Evolutionary conservation across 2,888 invertebrate genomes (phyloP), one percentile per base, ranked within the genome.

Genomic region (Ceramica pisi): DNA sequence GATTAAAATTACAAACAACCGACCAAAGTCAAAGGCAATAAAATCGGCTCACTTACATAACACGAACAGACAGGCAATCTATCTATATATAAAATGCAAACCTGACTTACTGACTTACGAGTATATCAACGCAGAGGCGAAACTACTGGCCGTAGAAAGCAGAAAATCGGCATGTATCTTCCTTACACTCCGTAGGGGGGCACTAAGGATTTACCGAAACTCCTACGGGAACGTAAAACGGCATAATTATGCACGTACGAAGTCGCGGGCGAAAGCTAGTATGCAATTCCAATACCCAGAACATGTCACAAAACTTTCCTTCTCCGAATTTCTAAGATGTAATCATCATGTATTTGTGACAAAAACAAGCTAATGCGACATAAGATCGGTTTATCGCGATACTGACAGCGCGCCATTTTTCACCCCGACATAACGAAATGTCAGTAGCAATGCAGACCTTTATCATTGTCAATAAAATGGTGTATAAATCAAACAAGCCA

Each of bases 391-490:
- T 78, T 85, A 84, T 83, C 73, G 75, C 75, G 64, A 80, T 74
- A 78, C 80, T 84, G 88, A 88, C 88, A 88, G 80, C 84, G 75
- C 78, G 85, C 91, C 89, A 93, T 94, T 93, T 94, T 93, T 94
- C 93, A 92, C 87, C 87, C 87, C 83, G 86, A 88, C 89, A 91
- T 93, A 92, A 92, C 92, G 92, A 93, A 92, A 93, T 89, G 94
- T 94, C 94, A 92, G 90, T 85, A 86, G 86, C 94, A 92, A 90
- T 86, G 86, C 88, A 88, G 90, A 94, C 94, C 94, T 94, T 91
- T 92, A 90, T 95, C 94, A 94, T 93, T 94, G 93, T 93, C 94
- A 93, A 92, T 92, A 93, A 90, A 90, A 88, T 87, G 88, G 84
- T 90, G 89, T 91, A 90, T 92, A 91, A 92, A 92, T 93, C 92